Evolutionary conservation across 2,888 invertebrate species (phyloP).

Genomic region (Aporophyla lueneburgensis): DNA sequence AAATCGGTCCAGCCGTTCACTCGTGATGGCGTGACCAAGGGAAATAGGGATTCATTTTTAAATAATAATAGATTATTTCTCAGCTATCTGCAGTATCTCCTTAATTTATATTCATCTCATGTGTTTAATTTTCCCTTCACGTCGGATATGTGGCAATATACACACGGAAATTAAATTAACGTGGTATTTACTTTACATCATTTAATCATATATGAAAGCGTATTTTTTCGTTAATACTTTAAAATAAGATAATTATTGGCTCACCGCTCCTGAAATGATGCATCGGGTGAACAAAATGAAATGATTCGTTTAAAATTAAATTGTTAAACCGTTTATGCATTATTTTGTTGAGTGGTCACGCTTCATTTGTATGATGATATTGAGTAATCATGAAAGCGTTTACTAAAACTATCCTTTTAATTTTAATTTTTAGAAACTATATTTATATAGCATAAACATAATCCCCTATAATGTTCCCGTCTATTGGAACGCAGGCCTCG

Average conservation of each 20-base stretch:
- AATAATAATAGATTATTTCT: too few species aligned
- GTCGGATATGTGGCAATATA: background rate
- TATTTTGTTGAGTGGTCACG: background rate
- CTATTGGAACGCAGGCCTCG: too few species aligned
- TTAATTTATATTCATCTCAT: too few species aligned
- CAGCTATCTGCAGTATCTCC: too few species aligned
- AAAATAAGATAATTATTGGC: constrained; percentile 23
- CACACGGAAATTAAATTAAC: constrained; percentile 4
- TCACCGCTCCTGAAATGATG: constrained; percentile 9
- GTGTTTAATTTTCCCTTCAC: too few species aligned
- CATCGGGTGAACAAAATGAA: background rate
- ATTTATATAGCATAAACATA: background rate
- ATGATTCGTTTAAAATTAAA: constrained; percentile 19
- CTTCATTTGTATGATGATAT: background rate
- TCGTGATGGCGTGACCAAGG: too few species aligned
- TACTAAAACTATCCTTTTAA: background rate
- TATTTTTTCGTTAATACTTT: constrained; percentile 23
- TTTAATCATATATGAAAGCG: constrained; percentile 3
- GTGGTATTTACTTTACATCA: background rate
- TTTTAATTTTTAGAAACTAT: background rate
- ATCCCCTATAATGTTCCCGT: background rate
- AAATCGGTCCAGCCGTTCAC: too few species aligned
- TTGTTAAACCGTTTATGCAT: constrained; percentile 17
- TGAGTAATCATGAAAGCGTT: background rate
- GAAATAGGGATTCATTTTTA: too few species aligned